Conservation (phyloP, 2,888 invertebrate genomes). For the Campoletis raptor region DNA sequence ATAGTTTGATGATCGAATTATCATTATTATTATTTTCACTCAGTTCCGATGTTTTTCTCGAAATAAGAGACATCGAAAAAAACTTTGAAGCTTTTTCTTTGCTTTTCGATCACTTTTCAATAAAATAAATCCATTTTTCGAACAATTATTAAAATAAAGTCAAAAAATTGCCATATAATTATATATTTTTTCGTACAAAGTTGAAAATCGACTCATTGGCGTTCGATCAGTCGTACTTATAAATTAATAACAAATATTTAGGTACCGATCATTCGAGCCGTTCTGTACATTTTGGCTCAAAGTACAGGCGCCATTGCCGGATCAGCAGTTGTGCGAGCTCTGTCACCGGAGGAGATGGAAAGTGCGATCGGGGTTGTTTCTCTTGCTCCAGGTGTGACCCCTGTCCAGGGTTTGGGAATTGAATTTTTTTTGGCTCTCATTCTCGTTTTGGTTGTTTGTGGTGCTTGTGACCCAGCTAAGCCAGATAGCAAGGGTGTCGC, state of each 20-base stretch:
- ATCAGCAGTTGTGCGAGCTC: constrained; percentile 90
- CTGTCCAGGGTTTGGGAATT: constrained; percentile 94
- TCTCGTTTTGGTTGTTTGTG: constrained; percentile 95
- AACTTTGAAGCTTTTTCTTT: neutral
- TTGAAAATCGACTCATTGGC: neutral
- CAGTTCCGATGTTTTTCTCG: neutral
- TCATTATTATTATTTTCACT: neutral
- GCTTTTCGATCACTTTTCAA: neutral
- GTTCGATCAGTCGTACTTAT: neutral
- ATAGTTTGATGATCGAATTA: neutral
- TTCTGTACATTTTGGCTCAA: constrained; percentile 93
- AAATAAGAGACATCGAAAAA: neutral
- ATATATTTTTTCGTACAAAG: neutral
- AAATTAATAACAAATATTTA: constrained; percentile 56
- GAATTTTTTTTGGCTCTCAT: constrained; percentile 96
- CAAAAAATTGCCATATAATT: neutral
- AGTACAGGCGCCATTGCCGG: constrained; percentile 93
- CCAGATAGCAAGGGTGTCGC: constrained; percentile 93
- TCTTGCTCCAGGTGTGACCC: constrained; percentile 87
- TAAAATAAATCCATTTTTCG: neutral
- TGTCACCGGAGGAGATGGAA: constrained; percentile 88
- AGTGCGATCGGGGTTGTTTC: constrained; percentile 90
- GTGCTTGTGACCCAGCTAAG: constrained; percentile 93
- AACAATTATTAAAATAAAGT: neutral
- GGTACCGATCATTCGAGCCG: constrained; percentile 89